Conservation (phyloP, 1,140 invertebrate genomes). For the Phymastichus coffea region DNA sequence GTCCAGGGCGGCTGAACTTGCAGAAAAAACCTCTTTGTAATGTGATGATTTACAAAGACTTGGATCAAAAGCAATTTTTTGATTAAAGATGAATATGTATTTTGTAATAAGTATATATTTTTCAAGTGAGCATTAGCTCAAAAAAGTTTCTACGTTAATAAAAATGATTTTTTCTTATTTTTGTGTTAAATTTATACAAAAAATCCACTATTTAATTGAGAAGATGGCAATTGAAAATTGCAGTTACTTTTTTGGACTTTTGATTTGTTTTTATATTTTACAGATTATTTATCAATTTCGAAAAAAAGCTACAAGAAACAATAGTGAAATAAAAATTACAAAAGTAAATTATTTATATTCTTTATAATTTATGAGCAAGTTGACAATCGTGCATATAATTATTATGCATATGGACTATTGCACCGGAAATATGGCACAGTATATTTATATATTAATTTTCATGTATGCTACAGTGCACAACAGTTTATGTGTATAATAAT, state of each 20-base stretch:
- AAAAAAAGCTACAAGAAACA: not conserved
- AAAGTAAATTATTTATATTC: not conserved
- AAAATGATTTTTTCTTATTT: slow-evolving; percentile 10
- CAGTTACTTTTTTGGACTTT: too few species aligned
- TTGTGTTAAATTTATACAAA: slow-evolving; percentile 6
- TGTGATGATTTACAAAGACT: not conserved
- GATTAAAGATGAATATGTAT: slow-evolving; percentile 11
- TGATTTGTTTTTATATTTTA: too few species aligned
- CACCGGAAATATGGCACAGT: too few species aligned
- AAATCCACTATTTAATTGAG: too few species aligned
- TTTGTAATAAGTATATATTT: slow-evolving; percentile 14
- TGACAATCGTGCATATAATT: too few species aligned
- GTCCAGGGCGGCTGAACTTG: slow-evolving; percentile 62
- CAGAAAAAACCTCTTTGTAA: slow-evolving; percentile 38
- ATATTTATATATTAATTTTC: too few species aligned
- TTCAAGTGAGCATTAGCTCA: too few species aligned
- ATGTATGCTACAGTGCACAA: too few species aligned
- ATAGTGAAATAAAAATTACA: not conserved
- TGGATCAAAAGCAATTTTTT: not conserved
- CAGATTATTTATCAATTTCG: not conserved
- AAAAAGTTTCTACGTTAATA: slow-evolving; percentile 20
- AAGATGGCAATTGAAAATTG: too few species aligned
- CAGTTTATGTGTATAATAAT: too few species aligned
- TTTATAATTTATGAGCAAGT: too few species aligned
- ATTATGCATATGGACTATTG: too few species aligned